These are phyloP conservation scores for Silurus lanzhouensis DNA, from an alignment of 2,797 vertebrate genomes.

Conservation along the genomic window DNA sequence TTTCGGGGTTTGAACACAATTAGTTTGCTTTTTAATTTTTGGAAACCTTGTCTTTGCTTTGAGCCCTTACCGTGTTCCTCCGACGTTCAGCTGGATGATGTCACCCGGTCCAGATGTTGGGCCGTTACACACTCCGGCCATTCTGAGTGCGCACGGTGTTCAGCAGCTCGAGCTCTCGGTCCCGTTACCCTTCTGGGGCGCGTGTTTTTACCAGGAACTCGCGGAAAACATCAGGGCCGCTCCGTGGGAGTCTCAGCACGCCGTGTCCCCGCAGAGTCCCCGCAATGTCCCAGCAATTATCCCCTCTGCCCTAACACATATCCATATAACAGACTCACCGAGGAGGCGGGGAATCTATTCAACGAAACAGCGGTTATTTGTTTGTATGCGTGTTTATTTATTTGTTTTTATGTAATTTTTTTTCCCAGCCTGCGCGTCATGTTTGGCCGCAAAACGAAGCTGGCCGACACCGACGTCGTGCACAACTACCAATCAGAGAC, in stretches of 20 bases:
- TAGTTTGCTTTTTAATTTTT: neutral
- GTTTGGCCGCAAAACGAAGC: neutral
- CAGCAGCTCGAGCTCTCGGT: constrained; percentile 7
- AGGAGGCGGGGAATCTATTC: too few relatives aligned
- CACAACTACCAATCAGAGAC: constrained; percentile 23
- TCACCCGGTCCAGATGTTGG: constrained; percentile 82
- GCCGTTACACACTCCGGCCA: constrained; percentile 83
- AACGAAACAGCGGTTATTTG: too few relatives aligned
- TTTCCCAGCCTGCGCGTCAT: neutral
- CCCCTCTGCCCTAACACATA: neutral
- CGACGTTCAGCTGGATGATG: constrained; percentile 96
- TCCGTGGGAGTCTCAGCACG: neutral
- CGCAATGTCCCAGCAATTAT: neutral
- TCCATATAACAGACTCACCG: neutral
- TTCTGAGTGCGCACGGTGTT: constrained; percentile 58
- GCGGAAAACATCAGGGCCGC: constrained; percentile 12
- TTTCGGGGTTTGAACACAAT: too few relatives aligned
- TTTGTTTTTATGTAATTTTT: neutral
- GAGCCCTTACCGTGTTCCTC: constrained; percentile 84
- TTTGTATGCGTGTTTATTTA: too few relatives aligned
- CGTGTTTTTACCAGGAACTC: constrained; percentile 26
- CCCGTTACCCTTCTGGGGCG: neutral
- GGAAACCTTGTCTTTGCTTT: neutral
- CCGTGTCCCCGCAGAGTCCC: constrained; percentile 26
- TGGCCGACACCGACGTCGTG: neutral